Percentiles rank a stretch among this genome's conserved stretches.
Evolutionary conservation across 2,888 invertebrate species (phyloP).

Genomic region (Panzeria rudis): DNA sequence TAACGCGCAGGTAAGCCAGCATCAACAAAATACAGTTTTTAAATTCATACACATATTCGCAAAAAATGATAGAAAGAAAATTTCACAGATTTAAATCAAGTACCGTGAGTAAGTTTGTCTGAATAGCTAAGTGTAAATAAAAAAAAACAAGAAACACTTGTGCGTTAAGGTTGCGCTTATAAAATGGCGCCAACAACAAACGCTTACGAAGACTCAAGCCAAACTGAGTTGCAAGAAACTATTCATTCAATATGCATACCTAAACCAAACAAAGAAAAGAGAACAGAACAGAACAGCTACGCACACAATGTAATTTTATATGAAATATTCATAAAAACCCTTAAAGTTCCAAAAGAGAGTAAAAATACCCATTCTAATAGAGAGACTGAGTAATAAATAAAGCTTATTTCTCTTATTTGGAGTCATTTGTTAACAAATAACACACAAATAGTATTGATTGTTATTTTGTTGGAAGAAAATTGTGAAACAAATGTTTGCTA

Average conservation of each 20-base stretch:
- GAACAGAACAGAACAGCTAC: conserved; percentile 23
- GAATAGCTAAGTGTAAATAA: conserved; percentile 3
- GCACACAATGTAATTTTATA: neutral
- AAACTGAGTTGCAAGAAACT: conserved; percentile 65
- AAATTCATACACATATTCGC: conserved; percentile 2
- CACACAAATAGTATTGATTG: neutral
- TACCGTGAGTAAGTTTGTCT: conserved; percentile 23
- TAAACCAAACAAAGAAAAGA: conserved; percentile 10
- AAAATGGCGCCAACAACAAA: conserved; percentile 67
- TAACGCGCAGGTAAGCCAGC: neutral
- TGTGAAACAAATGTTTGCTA: neutral
- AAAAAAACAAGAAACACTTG: conserved; percentile 32
- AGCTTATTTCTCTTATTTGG: conserved; percentile 50
- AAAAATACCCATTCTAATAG: neutral
- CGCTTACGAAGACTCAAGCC: conserved; percentile 66
- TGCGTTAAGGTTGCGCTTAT: conserved; percentile 33
- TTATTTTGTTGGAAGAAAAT: neutral
- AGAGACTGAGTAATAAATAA: neutral
- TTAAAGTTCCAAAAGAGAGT: conserved; percentile 12
- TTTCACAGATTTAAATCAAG: conserved; percentile 19
- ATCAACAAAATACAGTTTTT: neutral
- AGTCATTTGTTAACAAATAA: neutral
- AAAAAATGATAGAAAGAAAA: neutral
- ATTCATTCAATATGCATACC: conserved; percentile 25
- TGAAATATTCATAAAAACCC: neutral